A percentile compares a stretch with the other conserved stretches of the same genome.
These are phyloP conservation scores for Stenchaetothrips biformis DNA, from an alignment of 2,888 invertebrate species.

Conservation along the genomic window DNA sequence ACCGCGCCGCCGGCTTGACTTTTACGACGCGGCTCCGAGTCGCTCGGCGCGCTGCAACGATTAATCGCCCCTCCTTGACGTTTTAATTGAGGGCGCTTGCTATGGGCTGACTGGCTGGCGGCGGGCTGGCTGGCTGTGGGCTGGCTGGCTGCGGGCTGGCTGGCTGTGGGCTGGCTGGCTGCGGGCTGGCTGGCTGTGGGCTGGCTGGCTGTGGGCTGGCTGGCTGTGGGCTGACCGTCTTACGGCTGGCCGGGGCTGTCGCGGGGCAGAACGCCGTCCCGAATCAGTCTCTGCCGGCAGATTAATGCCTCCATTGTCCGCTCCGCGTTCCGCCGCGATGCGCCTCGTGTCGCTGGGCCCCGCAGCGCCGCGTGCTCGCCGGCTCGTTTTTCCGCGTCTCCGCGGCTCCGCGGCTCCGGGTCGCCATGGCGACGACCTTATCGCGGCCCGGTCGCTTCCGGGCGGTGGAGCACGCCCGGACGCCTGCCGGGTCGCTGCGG, in stretches of 20 bases:
- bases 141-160: neutral
- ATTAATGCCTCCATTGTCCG: neutral
- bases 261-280: neutral
- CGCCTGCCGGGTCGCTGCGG: neutral
- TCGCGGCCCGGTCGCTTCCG: too few species aligned
- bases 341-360: too few species aligned
- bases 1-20: neutral
- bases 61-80: neutral
- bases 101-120: neutral
- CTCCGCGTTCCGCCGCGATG: too few species aligned
- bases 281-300: conserved; percentile 12
- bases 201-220: neutral
- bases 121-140: neutral
- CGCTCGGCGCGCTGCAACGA: neutral
- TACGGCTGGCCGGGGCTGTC: neutral
- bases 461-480: too few species aligned
- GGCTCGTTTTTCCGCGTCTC: too few species aligned
- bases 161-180: neutral
- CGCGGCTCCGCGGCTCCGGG: too few species aligned
- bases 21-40: neutral
- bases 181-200: too few species aligned
- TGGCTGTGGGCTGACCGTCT: neutral
- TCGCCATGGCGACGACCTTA: too few species aligned
- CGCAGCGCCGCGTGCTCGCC: too few species aligned
- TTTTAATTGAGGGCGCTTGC: conserved; percentile 17